A percentile compares a stretch with the other conserved stretches of the same genome.
phyloP scores from a whole-genome alignment of 64 coral and sea anemone genomes.

The Pocillopora damicornis region DNA sequence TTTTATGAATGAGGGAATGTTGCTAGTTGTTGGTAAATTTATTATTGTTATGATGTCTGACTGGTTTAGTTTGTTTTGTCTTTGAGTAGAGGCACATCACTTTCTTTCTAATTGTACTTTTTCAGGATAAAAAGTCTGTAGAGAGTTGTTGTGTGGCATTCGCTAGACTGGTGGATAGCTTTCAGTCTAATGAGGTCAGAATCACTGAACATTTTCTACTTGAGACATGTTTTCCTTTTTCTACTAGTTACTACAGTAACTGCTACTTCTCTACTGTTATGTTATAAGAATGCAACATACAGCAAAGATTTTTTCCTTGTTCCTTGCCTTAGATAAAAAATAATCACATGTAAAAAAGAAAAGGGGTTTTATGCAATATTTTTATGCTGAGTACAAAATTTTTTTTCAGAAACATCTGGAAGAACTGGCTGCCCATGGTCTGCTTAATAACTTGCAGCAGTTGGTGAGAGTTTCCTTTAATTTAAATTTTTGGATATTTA shows the following conservation, averaged over 20 bases:
- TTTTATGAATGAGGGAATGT: too few relatives aligned
- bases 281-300: too few relatives aligned
- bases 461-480: slow-evolving; percentile 45
- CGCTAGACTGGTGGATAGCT: slow-evolving; percentile 90
- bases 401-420: slow-evolving; percentile 72
- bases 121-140: slow-evolving; percentile 95
- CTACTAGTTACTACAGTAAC: too few relatives aligned
- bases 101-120: slow-evolving; percentile 3
- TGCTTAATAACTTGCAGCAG: slow-evolving; percentile 92
- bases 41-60: too few relatives aligned
- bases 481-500: background rate
- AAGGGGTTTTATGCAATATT: background rate
- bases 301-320: background rate
- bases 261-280: too few relatives aligned
- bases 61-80: too few relatives aligned
- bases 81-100: background rate
- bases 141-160: slow-evolving; percentile 98
- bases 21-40: too few relatives aligned
- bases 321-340: too few relatives aligned
- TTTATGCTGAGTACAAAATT: background rate
- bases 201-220: background rate
- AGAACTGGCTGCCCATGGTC: slow-evolving; percentile 88
- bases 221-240: background rate
- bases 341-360: too few relatives aligned
- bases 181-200: slow-evolving; percentile 93